Base-by-base conservation (phyloP, 2,797 vertebrate genomes). In the Sebastes hopkinsi region DNA sequence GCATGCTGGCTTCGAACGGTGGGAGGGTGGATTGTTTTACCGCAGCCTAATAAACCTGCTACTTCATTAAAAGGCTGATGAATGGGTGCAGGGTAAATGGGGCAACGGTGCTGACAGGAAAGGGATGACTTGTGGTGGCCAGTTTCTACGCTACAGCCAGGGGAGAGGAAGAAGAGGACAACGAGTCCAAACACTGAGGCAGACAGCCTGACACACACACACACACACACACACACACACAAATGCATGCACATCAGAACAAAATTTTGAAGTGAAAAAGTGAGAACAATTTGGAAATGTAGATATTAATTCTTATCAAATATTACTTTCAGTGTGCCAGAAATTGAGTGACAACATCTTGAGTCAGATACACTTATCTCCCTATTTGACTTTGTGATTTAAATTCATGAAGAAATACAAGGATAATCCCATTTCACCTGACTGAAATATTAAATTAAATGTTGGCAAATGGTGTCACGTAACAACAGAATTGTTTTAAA, bases 11-110 rank as follows among this genome's bases (percentile, higher is more conserved):
- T 29, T 38, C 34, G 66, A 79, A 86, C 27, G 11, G 54, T 30
- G 59, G 68, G 70, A 75, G 74, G 82, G 78, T 72, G 84, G 81
- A 90, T 91, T 88, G 82, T 89, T 90, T 91, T 90, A 93, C 87
- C 77, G 62, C 90, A 86, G 86, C 85, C 90, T 91, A 89, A 93
- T 91, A 93, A 94, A 93, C 87, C 88, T 83, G 78, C 78, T 82
- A 82, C 86, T 92, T 92, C 82, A 92, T 93, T 92, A 90, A 88
- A 81, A 79, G 85, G 58, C 84, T 89, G 89, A 92, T 92, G 83
- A 92, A 93, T 89, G 88, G 80, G 72, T 60, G 58, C 73, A 67
- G 79, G 80, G 59, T 81, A 82, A 91, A 89, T 27, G 75, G 86
- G 81, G 60, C 70, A 78, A 89, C 38, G n/a, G 77, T 42, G 84